These are phyloP conservation scores for Panzeria rudis DNA, from an alignment of 2,888 invertebrate genomes.

Conservation along the genomic window DNA sequence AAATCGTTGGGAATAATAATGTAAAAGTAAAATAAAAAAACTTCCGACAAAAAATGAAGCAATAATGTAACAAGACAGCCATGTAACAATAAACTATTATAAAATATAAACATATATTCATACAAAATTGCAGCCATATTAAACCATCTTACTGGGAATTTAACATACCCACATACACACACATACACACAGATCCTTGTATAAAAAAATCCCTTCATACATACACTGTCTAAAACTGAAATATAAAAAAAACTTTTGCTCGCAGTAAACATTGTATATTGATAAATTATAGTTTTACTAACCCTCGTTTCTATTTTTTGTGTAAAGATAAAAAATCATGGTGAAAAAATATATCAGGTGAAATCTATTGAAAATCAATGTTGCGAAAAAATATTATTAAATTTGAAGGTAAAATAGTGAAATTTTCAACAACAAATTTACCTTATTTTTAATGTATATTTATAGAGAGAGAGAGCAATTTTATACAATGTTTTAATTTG, in stretches of 20 bases:
- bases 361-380: constrained; percentile 61
- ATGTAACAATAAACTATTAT: constrained; percentile 55
- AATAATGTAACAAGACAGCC: constrained; percentile 61
- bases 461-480: not conserved
- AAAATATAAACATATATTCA: constrained; percentile 12
- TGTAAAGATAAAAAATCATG: constrained; percentile 27
- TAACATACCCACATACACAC: not conserved
- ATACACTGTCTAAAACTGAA: not conserved
- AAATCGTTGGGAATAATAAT: constrained; percentile 60
- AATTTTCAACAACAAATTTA: constrained; percentile 28
- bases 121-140: constrained; percentile 15
- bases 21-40: not conserved
- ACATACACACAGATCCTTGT: not conserved
- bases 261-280: constrained; percentile 27
- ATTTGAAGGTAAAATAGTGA: constrained; percentile 39
- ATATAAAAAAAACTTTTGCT: constrained; percentile 13
- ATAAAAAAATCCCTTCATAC: not conserved
- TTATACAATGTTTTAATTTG: constrained; percentile 25
- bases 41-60: constrained; percentile 7
- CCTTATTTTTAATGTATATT: constrained; percentile 1
- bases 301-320: not conserved
- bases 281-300: constrained; percentile 53
- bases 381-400: constrained; percentile 40
- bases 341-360: constrained; percentile 32
- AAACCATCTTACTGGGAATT: constrained; percentile 20